These are phyloP conservation scores for Lypha dubia DNA, from an alignment of 2,888 invertebrate species.

Conservation along the genomic window DNA sequence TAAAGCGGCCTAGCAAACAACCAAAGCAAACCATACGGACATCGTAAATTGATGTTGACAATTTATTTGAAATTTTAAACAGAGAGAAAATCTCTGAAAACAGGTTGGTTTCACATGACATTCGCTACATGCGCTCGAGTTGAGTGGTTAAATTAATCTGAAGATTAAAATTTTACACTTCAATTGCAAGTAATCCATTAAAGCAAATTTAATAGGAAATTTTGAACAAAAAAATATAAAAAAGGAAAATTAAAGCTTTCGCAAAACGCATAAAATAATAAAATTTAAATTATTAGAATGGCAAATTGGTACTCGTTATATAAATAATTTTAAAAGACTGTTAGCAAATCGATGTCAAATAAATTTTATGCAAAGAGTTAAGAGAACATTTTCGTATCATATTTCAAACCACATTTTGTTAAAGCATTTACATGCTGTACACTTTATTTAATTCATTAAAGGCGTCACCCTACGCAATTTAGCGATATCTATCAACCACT, in stretches of 20 bases:
- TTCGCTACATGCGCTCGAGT: conserved; percentile 8
- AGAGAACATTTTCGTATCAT: too few species aligned
- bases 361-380: not conserved
- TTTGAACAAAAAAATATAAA: not conserved
- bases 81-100: conserved; percentile 36
- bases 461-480: too few species aligned
- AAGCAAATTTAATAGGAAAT: conserved; percentile 17
- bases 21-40: not conserved
- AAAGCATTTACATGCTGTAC: too few species aligned
- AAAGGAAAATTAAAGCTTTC: not conserved
- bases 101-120: conserved; percentile 53
- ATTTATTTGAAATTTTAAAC: conserved; percentile 55
- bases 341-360: conserved; percentile 14
- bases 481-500: too few species aligned
- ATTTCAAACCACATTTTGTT: too few species aligned
- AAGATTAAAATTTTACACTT: conserved; percentile 61
- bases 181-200: conserved; percentile 49
- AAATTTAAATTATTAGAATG: conserved; percentile 10
- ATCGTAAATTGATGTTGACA: conserved; percentile 54
- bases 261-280: not conserved
- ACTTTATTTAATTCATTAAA: too few species aligned
- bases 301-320: not conserved
- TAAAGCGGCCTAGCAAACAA: conserved; percentile 18
- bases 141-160: conserved; percentile 57
- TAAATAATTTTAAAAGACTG: conserved; percentile 11